Conservation (phyloP, 2,113 vertebrate genomes). For the Takifugu bimaculatus region DNA sequence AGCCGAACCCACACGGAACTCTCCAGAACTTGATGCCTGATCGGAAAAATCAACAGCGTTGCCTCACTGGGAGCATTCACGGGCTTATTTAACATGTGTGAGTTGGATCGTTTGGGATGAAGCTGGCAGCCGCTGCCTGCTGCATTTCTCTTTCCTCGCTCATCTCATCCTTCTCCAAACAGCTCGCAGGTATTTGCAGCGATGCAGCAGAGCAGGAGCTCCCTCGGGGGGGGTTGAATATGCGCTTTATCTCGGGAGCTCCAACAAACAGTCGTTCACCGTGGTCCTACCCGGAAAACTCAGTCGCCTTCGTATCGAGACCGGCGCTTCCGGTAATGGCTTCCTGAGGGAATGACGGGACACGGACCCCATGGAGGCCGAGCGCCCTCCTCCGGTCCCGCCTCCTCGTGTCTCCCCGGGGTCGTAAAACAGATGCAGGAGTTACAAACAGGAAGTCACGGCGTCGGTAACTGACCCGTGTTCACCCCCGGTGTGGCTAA, state of each 20-base stretch:
- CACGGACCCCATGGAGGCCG: constrained; percentile 41
- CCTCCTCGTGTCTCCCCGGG: constrained; percentile 52
- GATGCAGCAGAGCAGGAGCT: constrained; percentile 15
- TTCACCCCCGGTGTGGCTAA: too few species aligned
- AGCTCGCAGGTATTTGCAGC: neutral
- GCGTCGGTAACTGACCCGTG: constrained; percentile 5
- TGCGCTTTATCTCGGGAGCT: constrained; percentile 37
- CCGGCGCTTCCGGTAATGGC: constrained; percentile 49
- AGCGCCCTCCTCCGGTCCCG: constrained; percentile 39
- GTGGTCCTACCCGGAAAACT: constrained; percentile 4
- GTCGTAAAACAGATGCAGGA: constrained; percentile 55
- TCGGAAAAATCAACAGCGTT: too few species aligned
- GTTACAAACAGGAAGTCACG: constrained; percentile 49
- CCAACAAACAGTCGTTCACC: constrained; percentile 36
- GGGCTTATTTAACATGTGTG: too few species aligned
- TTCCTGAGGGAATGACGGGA: constrained; percentile 55
- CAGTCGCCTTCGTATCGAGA: constrained; percentile 9
- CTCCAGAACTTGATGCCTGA: too few species aligned
- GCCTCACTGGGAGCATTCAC: too few species aligned
- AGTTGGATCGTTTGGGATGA: too few species aligned
- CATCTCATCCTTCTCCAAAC: neutral
- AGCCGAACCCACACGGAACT: too few species aligned
- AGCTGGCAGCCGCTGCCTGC: too few species aligned
- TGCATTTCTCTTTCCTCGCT: neutral
- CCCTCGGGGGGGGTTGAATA: constrained; percentile 17